These are phyloP conservation scores for Drosophila mayaguana DNA, from an alignment of 2,888 invertebrate genomes.

Conservation along the genomic window DNA sequence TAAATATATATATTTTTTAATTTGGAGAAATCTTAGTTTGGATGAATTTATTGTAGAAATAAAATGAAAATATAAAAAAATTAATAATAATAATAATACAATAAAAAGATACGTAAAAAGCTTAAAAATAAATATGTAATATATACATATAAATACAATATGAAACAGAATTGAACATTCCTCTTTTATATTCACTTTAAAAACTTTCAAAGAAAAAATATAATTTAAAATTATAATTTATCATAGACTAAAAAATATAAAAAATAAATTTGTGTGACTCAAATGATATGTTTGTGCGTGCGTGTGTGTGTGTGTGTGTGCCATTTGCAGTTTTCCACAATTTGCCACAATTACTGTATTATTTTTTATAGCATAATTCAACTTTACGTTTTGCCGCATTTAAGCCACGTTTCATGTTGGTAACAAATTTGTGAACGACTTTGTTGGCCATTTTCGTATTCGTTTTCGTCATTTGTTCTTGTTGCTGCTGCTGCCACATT, in stretches of 20 bases:
- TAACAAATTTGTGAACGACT: constrained; percentile 67
- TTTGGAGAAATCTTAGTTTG: too few species aligned
- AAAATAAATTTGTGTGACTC: neutral
- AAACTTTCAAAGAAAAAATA: too few species aligned
- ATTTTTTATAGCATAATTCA: constrained; percentile 77
- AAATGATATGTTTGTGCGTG: constrained; percentile 9
- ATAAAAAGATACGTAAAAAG: too few species aligned
- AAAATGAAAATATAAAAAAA: too few species aligned
- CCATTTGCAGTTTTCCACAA: constrained; percentile 49
- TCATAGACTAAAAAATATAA: neutral
- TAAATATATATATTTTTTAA: too few species aligned
- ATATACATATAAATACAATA: too few species aligned
- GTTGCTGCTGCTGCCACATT: constrained; percentile 24
- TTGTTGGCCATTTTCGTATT: constrained; percentile 35
- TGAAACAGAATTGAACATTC: too few species aligned
- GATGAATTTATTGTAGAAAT: too few species aligned
- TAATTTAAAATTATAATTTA: neutral
- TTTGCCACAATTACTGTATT: constrained; percentile 70
- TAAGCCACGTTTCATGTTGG: constrained; percentile 73
- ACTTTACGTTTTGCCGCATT: constrained; percentile 78
- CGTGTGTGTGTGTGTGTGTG: constrained; percentile 16
- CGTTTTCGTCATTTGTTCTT: constrained; percentile 7
- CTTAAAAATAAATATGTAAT: too few species aligned
- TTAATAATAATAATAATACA: too few species aligned
- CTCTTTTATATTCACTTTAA: too few species aligned